phyloP scores from a whole-genome alignment of 2,797 vertebrate species.

The Morus bassanus region DNA sequence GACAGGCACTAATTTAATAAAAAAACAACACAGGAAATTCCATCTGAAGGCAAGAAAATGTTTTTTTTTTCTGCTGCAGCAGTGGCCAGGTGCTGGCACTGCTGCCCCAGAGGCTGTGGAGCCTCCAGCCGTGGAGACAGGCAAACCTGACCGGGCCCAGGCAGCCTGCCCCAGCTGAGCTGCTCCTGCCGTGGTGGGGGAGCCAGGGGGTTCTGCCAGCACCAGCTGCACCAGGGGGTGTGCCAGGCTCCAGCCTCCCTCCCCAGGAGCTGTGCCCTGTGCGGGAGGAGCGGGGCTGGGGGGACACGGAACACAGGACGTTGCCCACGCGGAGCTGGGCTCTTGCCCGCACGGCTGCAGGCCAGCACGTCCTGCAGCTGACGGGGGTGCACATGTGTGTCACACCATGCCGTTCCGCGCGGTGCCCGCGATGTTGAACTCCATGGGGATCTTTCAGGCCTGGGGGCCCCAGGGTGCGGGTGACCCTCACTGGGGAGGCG shows the following conservation, averaged over 20 bases:
- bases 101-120: not conserved
- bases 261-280: not conserved
- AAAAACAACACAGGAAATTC: not conserved
- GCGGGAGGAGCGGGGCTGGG: not conserved
- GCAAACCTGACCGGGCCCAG: rapidly evolving
- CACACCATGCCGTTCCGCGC: too few species aligned
- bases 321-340: not conserved
- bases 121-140: not conserved
- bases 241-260: not conserved
- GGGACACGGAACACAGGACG: rapidly evolving
- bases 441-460: not conserved
- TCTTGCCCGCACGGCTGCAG: rapidly evolving
- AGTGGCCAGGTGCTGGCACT: not conserved
- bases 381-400: rapidly evolving
- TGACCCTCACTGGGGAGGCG: not conserved
- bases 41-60: not conserved
- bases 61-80: not conserved
- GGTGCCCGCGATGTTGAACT: not conserved
- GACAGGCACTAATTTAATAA: not conserved
- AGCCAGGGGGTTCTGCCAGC: not conserved
- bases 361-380: not conserved
- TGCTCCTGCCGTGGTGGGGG: not conserved
- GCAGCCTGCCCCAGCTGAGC: not conserved
- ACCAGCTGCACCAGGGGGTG: not conserved
- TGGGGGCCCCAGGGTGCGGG: not conserved